Percentiles rank a stretch among this genome's conserved stretches.
phyloP scores from a whole-genome alignment of 2,113 vertebrate species.

The Zosterops lateralis region DNA sequence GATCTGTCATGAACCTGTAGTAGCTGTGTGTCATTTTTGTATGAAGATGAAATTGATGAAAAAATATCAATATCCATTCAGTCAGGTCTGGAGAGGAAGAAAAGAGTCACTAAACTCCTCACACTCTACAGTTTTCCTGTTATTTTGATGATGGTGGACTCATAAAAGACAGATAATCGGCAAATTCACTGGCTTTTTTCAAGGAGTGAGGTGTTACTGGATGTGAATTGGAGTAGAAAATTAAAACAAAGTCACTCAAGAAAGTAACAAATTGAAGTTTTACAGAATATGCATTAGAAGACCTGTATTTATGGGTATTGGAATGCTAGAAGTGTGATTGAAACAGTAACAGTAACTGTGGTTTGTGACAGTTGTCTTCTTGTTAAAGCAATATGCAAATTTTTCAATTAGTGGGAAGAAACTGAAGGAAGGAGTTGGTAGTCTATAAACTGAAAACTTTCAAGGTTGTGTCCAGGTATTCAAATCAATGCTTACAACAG shows the following conservation, averaged over 20 bases:
- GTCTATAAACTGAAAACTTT: background rate
- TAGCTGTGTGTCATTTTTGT: background rate
- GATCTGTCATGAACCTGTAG: background rate
- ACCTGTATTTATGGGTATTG: background rate
- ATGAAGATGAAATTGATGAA: background rate
- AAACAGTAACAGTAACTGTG: background rate
- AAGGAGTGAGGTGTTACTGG: background rate
- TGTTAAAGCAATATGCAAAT: background rate
- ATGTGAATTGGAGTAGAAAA: background rate
- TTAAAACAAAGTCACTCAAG: background rate
- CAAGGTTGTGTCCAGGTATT: slow-evolving; percentile 42
- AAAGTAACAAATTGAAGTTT: background rate
- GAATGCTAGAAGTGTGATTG: background rate
- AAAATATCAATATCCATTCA: background rate
- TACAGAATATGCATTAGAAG: background rate
- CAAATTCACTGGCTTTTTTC: background rate
- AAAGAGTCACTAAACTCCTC: background rate
- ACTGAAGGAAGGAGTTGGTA: background rate
- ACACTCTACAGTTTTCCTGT: background rate
- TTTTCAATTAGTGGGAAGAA: background rate
- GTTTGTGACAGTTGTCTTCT: background rate
- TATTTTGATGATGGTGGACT: background rate
- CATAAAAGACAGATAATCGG: background rate
- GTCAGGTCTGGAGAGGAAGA: background rate
- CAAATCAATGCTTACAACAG: slow-evolving; percentile 1